A percentile compares a stretch with the other conserved stretches of the same genome.
Evolutionary conservation across 2,113 vertebrate species (phyloP).

Genomic region (Arvicanthis niloticus): DNA sequence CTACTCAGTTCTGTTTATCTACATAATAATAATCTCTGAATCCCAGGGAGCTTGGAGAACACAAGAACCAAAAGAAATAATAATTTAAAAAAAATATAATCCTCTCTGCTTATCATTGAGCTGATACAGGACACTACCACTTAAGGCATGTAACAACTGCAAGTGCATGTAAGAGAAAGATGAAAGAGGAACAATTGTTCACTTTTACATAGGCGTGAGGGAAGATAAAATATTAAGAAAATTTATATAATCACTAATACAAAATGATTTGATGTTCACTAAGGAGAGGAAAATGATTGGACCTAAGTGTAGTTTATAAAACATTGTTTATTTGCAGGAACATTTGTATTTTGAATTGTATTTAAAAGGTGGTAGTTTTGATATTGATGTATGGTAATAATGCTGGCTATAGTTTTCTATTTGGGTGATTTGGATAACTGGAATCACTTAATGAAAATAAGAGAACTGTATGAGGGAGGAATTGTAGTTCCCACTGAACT

Average conservation of each 20-base stretch:
- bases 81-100: not conserved
- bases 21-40: conserved; percentile 47
- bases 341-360: conserved; percentile 22
- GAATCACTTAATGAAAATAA: not conserved
- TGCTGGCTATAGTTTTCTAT: not conserved
- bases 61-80: not conserved
- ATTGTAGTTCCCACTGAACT: conserved; percentile 10
- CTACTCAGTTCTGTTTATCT: not conserved
- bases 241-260: not conserved
- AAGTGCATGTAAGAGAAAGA: not conserved
- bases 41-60: not conserved
- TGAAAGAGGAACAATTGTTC: not conserved
- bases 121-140: not conserved
- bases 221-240: conserved; percentile 5
- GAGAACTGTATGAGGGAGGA: not conserved
- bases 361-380: not conserved
- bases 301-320: conserved; percentile 5
- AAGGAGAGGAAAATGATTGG: not conserved
- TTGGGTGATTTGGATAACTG: not conserved
- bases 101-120: not conserved
- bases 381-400: not conserved
- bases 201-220: not conserved
- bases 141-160: not conserved
- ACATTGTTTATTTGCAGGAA: not conserved
- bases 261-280: conserved; percentile 17